Evolutionary conservation across 2,113 vertebrate species (phyloP).

Genomic region (Xiphorhynchus elegans): DNA sequence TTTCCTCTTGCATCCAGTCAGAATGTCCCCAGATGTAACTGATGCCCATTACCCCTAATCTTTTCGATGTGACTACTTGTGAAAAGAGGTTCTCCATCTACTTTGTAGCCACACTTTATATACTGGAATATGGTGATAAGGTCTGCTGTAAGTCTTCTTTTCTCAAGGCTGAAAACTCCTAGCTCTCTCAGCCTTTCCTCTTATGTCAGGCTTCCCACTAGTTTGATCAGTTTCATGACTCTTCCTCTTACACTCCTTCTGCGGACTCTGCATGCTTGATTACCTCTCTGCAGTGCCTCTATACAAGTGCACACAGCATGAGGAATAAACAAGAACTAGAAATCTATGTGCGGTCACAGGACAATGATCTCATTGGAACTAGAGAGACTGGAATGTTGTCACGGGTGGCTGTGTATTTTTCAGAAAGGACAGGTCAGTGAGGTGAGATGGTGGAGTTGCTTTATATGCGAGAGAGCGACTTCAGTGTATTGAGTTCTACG

Average conservation of each 20-base stretch:
- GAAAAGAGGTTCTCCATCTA: not conserved
- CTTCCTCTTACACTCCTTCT: not conserved
- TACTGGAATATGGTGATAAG: not conserved
- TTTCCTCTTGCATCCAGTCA: not conserved
- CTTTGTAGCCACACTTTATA: not conserved
- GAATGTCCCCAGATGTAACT: not conserved
- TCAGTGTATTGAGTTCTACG: not conserved
- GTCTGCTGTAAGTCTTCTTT: not conserved
- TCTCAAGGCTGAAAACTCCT: not conserved
- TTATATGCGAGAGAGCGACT: not conserved
- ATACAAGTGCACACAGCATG: not conserved
- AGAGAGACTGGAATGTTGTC: not conserved
- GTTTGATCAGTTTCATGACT: not conserved
- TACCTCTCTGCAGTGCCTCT: not conserved
- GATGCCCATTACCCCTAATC: not conserved
- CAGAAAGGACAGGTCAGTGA: not conserved
- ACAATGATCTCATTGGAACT: not conserved
- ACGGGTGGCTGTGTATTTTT: not conserved
- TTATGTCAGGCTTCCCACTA: not conserved
- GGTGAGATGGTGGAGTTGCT: not conserved
- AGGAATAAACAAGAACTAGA: not conserved
- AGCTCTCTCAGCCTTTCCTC: not conserved
- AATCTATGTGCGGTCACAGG: rapidly evolving
- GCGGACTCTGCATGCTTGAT: not conserved
- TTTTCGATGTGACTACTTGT: not conserved